Base-by-base conservation (phyloP, 2,113 vertebrate species). In the Sus scrofa region DNA sequence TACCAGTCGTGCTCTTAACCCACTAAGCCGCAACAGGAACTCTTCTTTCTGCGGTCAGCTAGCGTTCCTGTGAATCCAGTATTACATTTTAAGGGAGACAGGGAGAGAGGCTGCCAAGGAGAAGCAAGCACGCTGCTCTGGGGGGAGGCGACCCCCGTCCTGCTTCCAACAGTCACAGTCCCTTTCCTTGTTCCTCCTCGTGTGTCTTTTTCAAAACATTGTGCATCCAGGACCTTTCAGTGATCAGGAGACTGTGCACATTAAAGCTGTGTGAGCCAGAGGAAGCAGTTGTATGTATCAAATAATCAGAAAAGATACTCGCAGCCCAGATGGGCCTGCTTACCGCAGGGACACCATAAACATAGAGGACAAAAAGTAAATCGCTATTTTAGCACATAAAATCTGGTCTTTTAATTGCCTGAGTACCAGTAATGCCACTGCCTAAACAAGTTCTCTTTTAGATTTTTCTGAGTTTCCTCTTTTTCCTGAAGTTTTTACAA, bases 151-250 rank as follows among this genome's bases (percentile, higher is more conserved):
- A 39, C 13, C 65, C 34, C 56, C 78, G 1, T 24, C 8, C 27
- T 32, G 7, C n/a, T 62, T 77, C 50, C 24, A 73, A 30, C 1
- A 22, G 30, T 32, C 93, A 10, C 37, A 26, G 4, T 54, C 78
- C 26, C 24, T 68, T 86, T 52, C 7, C 6, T 95, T 13, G 71
- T 50, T 30, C 95, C 62, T 56, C 9, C 37, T n/a, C 14, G 30
- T 67, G 37, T 74, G 87, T 93, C 54, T 65, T 95, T 91, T 90
- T n/a, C 16, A 93, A 95, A 95, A 68, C 52, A 75, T 9, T 56
- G 24, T 7, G 18, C 24, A 60, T 34, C 62, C 52, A 88, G n/a
- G 6, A 18, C 37, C 16, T 90, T 82, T 86, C 52, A 56, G 50
- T 62, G 15, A 52, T 67, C 74, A 86, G 63, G n/a, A 89, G 63